Evolutionary conservation across 2,888 invertebrate genomes (phyloP).

Genomic region (Nycteola revayana): DNA sequence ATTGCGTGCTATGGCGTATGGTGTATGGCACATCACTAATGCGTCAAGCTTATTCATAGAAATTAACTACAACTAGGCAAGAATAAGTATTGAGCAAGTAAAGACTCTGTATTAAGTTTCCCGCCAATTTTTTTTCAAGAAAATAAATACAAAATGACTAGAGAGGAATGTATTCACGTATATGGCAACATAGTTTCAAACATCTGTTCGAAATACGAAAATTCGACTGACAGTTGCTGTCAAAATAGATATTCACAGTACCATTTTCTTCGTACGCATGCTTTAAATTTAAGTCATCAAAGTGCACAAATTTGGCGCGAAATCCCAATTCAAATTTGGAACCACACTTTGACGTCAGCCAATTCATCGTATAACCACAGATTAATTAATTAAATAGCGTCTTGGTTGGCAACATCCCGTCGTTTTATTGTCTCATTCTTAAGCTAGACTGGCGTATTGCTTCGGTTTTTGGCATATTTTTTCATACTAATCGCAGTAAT

Average conservation of each 20-base stretch:
- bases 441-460: slow-evolving; percentile 57
- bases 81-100: slow-evolving; percentile 74
- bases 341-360: neutral
- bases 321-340: too few species aligned
- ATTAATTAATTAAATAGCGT: slow-evolving; percentile 37
- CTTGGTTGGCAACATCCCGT: slow-evolving; percentile 66
- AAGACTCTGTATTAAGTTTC: slow-evolving; percentile 49
- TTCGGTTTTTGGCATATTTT: slow-evolving; percentile 30
- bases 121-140: slow-evolving; percentile 45
- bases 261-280: too few species aligned
- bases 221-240: neutral
- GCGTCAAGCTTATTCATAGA: slow-evolving; percentile 53
- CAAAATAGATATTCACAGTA: too few species aligned
- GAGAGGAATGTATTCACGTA: slow-evolving; percentile 71
- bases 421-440: slow-evolving; percentile 74
- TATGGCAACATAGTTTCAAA: slow-evolving; percentile 49
- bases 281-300: too few species aligned
- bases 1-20: slow-evolving; percentile 53
- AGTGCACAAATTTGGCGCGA: too few species aligned
- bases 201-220: too few species aligned
- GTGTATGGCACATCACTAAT: slow-evolving; percentile 74
- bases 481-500: neutral
- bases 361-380: slow-evolving; percentile 2
- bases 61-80: slow-evolving; percentile 64
- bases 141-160: slow-evolving; percentile 63